phyloP scores from a whole-genome alignment of 2,888 invertebrate species.

The Clitarchus hookeri region DNA sequence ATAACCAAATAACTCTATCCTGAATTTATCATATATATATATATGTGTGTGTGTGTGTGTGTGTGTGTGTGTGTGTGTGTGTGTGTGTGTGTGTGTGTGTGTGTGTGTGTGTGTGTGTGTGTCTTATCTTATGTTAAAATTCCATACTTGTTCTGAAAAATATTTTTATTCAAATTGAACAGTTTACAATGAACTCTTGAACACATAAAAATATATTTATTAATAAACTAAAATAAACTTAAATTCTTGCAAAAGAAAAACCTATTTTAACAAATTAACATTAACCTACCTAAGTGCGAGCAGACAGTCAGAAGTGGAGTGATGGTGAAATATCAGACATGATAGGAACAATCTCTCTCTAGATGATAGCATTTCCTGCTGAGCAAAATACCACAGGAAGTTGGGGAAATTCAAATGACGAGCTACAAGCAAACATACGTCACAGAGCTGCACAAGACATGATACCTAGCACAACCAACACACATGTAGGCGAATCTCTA shows the following conservation, averaged over 20 bases:
- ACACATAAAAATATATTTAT: too few species aligned
- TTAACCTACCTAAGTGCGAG: not conserved
- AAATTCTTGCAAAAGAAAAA: not conserved
- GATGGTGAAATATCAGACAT: not conserved
- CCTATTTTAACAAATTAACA: not conserved
- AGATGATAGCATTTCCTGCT: not conserved
- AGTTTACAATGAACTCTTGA: too few species aligned
- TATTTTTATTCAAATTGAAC: too few species aligned
- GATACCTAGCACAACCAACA: not conserved
- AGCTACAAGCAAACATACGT: not conserved
- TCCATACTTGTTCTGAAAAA: too few species aligned
- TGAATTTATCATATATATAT: too few species aligned
- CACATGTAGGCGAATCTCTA: not conserved
- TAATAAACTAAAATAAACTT: too few species aligned
- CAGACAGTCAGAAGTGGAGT: not conserved
- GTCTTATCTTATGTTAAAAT: too few species aligned
- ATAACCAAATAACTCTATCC: too few species aligned
- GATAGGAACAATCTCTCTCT: not conserved
- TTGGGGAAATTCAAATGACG: not conserved
- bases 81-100: too few species aligned
- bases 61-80: too few species aligned
- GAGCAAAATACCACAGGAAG: not conserved
- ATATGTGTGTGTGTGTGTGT: too few species aligned
- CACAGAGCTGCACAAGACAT: not conserved
- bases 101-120: too few species aligned